phyloP scores from a whole-genome alignment of 2,888 invertebrate species.

The Petrophora chlorosata region DNA sequence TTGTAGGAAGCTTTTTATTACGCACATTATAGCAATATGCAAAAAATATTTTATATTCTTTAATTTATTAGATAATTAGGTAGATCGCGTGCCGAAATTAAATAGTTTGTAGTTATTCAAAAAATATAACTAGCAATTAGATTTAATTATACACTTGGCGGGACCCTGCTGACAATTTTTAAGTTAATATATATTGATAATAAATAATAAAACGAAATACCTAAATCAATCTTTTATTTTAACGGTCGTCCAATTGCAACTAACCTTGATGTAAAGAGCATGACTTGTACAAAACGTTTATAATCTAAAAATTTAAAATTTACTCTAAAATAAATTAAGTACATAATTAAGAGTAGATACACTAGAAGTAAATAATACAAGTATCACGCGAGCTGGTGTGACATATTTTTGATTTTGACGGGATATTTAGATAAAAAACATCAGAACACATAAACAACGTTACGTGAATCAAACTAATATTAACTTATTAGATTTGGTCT shows the following conservation, averaged over 20 bases:
- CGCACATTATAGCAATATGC: slow-evolving; percentile 52
- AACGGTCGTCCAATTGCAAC: slow-evolving; percentile 36
- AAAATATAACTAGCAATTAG: slow-evolving; percentile 37
- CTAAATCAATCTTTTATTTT: slow-evolving; percentile 55
- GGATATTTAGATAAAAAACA: slow-evolving; percentile 12
- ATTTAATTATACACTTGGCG: slow-evolving; percentile 53
- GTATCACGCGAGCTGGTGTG: slow-evolving; percentile 1
- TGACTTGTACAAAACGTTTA: slow-evolving; percentile 49
- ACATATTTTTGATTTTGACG: slow-evolving; percentile 37
- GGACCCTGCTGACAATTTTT: slow-evolving; percentile 60
- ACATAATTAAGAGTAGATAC: slow-evolving; percentile 38
- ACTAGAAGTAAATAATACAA: slow-evolving; percentile 30
- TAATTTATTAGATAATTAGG: slow-evolving; percentile 20
- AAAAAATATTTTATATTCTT: slow-evolving; percentile 33
- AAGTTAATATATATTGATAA: slow-evolving; percentile 39
- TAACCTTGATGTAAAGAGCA: slow-evolving; percentile 42
- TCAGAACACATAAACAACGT: slow-evolving; percentile 10
- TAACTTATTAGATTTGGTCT: background rate
- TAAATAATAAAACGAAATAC: slow-evolving; percentile 32
- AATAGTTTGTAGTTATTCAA: slow-evolving; percentile 18
- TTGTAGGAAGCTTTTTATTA: slow-evolving; percentile 53
- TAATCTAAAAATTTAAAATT: slow-evolving; percentile 60
- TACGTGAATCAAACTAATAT: slow-evolving; percentile 2
- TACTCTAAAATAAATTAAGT: slow-evolving; percentile 57
- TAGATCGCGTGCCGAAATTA: slow-evolving; percentile 31